A percentile compares a stretch with the other conserved stretches of the same genome.
phyloP scores from a whole-genome alignment of 2,888 invertebrate species.

The Nymphalis urticae region DNA sequence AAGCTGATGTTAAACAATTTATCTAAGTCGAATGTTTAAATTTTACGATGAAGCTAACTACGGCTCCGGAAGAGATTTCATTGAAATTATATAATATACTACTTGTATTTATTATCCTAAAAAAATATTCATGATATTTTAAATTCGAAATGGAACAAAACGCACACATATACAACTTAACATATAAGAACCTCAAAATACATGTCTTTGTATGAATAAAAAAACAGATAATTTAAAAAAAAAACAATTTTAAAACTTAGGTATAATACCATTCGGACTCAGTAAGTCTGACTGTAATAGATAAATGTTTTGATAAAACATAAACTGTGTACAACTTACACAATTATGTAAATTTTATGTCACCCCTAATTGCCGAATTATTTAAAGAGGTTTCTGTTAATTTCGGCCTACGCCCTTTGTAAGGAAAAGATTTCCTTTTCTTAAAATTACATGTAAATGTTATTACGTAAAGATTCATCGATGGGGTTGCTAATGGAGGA shows the following conservation, averaged over 20 bases:
- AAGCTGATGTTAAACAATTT: constrained; percentile 15
- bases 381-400: constrained; percentile 79
- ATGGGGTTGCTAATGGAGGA: constrained; percentile 55
- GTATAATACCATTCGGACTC: constrained; percentile 16
- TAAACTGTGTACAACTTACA: constrained; percentile 75
- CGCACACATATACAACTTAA: no score
- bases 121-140: no score
- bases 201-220: not conserved
- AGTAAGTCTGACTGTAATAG: constrained; percentile 36
- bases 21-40: not conserved
- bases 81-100: no score
- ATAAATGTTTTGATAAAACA: constrained; percentile 70
- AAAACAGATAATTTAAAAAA: not conserved
- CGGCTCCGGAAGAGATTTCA: no score
- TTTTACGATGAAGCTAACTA: not conserved
- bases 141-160: no score
- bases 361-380: constrained; percentile 80
- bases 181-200: no score
- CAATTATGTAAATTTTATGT: constrained; percentile 80
- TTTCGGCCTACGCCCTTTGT: constrained; percentile 55
- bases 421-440: constrained; percentile 57
- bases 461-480: constrained; percentile 62
- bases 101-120: no score
- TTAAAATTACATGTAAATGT: constrained; percentile 73
- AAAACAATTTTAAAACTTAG: constrained; percentile 5